phyloP scores from a whole-genome alignment of 2,797 vertebrate species.

The Potorous gilbertii region DNA sequence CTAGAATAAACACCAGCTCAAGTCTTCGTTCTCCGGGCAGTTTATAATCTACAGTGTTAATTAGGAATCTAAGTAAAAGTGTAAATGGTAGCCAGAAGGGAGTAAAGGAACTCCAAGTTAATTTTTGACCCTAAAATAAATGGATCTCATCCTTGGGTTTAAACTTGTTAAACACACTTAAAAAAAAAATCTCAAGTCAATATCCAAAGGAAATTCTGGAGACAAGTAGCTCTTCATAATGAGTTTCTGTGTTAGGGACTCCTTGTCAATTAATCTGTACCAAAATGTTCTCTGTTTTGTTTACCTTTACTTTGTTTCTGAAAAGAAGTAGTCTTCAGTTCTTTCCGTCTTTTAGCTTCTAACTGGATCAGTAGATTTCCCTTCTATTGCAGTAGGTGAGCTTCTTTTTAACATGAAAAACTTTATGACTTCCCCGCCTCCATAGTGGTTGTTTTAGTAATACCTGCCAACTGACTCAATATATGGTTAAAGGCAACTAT shows the following conservation, averaged over 20 bases:
- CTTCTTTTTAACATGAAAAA: background rate
- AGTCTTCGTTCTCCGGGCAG: background rate
- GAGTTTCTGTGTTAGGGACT: background rate
- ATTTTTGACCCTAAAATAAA: background rate
- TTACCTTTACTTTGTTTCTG: background rate
- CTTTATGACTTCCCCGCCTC: background rate
- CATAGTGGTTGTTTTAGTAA: background rate
- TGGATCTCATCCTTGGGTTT: background rate
- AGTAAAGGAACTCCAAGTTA: background rate
- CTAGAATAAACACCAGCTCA: background rate
- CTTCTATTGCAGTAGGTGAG: background rate
- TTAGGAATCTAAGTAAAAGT: background rate
- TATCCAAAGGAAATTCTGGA: background rate
- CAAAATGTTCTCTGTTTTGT: background rate
- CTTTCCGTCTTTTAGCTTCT: background rate
- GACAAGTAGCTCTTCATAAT: background rate
- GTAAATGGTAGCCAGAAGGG: background rate
- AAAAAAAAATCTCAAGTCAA: background rate
- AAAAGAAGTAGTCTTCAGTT: background rate
- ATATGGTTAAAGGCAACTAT: background rate
- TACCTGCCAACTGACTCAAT: background rate
- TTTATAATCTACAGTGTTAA: background rate
- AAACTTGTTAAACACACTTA: background rate
- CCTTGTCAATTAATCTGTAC: background rate
- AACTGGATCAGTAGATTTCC: background rate